These are phyloP conservation scores for Bombus consobrinus DNA, from an alignment of 1,140 invertebrate genomes.

Conservation along the genomic window DNA sequence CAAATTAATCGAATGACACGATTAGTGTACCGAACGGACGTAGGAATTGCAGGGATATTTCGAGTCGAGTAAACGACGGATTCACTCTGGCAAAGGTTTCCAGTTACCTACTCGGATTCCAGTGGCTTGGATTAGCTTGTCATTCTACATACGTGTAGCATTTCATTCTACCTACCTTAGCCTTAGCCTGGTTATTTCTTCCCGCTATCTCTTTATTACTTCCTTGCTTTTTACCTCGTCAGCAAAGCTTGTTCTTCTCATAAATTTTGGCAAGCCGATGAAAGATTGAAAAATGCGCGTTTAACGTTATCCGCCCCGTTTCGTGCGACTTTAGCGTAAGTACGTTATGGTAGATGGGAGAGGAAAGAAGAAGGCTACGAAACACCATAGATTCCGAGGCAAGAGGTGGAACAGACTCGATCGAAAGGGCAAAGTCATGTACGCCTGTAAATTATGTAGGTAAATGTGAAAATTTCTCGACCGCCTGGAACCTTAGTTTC, in stretches of 20 bases:
- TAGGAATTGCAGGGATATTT: no score
- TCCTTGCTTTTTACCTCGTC: no score
- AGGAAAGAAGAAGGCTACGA: neutral
- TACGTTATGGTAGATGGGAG: neutral
- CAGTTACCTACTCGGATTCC: neutral
- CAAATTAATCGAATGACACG: no score
- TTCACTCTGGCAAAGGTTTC: no score
- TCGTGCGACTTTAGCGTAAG: no score
- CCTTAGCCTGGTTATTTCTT: no score
- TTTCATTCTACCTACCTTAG: neutral
- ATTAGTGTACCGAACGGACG: no score
- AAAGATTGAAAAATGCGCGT: no score
- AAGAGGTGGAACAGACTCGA: neutral
- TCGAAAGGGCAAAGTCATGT: constrained; percentile 48
- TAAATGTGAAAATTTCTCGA: constrained; percentile 66
- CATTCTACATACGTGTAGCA: neutral
- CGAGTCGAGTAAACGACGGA: no score
- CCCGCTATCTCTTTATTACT: no score
- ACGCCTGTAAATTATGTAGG: constrained; percentile 5
- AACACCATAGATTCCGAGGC: neutral
- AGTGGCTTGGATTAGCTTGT: neutral
- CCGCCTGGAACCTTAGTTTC: constrained; percentile 16
- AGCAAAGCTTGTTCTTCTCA: no score
- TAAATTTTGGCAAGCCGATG: no score
- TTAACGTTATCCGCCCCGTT: neutral